Evolutionary conservation across 2,113 vertebrate species (phyloP).

Genomic region (Bubo blakistoni): DNA sequence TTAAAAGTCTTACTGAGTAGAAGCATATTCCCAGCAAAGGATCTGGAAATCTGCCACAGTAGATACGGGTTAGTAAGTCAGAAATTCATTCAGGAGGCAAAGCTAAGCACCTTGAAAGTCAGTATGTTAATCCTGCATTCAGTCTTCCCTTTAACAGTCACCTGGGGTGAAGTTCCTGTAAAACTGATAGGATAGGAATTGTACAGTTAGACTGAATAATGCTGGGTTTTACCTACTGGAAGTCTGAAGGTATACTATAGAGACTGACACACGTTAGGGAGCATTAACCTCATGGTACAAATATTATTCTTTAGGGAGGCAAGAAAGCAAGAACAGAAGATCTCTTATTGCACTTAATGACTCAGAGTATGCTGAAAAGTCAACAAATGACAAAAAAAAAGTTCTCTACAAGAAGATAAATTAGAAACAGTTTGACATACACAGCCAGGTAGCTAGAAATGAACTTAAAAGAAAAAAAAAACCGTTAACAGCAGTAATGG

Average conservation of each 20-base stretch:
- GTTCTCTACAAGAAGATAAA: not conserved
- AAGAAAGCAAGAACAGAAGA: not conserved
- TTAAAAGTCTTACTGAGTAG: not conserved
- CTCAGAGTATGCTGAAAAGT: not conserved
- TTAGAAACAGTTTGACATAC: not conserved
- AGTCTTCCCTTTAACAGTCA: not conserved
- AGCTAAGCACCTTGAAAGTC: conserved; percentile 3
- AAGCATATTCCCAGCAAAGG: not conserved
- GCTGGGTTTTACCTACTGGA: not conserved
- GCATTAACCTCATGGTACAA: not conserved
- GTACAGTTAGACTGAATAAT: not conserved
- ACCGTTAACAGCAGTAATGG: not conserved
- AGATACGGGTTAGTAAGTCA: not conserved
- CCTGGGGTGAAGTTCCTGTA: not conserved
- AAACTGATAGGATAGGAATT: not conserved
- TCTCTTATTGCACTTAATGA: not conserved
- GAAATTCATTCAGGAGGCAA: conserved; percentile 2
- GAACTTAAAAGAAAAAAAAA: not conserved
- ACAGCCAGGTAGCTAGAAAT: not conserved
- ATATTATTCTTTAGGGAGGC: not conserved
- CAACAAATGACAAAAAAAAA: not conserved
- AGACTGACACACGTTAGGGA: not conserved
- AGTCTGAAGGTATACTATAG: not conserved
- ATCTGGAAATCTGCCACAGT: not conserved
- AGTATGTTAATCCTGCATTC: not conserved